Evolutionary conservation across 2,113 vertebrate species (phyloP).

Genomic region (Anser cygnoides): DNA sequence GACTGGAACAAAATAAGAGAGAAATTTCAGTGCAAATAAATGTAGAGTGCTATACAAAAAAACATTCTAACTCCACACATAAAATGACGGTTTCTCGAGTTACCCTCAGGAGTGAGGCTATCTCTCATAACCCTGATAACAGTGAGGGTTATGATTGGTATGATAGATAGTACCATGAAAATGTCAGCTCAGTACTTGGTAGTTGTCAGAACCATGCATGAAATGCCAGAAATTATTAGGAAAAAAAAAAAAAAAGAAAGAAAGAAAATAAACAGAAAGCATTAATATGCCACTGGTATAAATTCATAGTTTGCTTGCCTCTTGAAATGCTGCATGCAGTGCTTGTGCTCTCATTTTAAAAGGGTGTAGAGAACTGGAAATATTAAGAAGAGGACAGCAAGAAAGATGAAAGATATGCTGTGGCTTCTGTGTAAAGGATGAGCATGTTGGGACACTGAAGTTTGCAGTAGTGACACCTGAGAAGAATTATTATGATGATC

Average conservation of each 20-base stretch:
- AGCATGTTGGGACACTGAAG: not conserved
- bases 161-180: not conserved
- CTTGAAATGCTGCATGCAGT: not conserved
- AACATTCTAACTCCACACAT: not conserved
- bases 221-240: not conserved
- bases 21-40: not conserved
- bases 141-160: not conserved
- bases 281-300: not conserved
- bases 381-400: not conserved
- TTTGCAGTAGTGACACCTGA: not conserved
- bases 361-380: not conserved
- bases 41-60: not conserved
- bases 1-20: not conserved
- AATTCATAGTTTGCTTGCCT: not conserved
- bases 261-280: not conserved
- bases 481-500: not conserved
- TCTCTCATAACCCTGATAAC: not conserved
- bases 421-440: not conserved
- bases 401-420: accelerated
- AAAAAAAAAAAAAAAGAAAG: not conserved
- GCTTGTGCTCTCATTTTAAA: not conserved
- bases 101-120: not conserved
- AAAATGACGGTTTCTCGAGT: not conserved
- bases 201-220: not conserved
- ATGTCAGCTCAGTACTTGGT: not conserved